These are phyloP conservation scores for Hedya salicella DNA, from an alignment of 2,888 invertebrate genomes.

Conservation along the genomic window DNA sequence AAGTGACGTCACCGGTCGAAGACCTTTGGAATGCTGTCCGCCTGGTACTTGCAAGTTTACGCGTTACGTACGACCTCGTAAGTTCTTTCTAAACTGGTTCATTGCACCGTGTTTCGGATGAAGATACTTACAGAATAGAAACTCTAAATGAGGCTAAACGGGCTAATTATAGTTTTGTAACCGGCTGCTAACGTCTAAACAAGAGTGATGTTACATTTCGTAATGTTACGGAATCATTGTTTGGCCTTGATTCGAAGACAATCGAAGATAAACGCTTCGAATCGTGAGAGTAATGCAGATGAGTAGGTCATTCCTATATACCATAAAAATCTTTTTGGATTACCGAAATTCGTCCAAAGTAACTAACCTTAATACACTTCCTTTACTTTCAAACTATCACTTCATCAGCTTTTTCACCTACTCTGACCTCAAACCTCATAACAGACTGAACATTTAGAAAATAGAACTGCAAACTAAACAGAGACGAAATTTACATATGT, in stretches of 20 bases:
- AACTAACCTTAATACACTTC: not conserved
- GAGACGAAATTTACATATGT: constrained; percentile 65
- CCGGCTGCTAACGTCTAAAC: constrained; percentile 58
- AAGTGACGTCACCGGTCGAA: constrained; percentile 68
- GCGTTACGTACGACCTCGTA: constrained; percentile 40
- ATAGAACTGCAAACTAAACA: constrained; percentile 53
- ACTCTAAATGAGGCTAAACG: constrained; percentile 48
- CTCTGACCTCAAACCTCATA: constrained; percentile 7
- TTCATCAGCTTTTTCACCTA: not conserved
- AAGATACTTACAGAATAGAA: constrained; percentile 38
- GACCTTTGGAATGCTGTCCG: constrained; percentile 54
- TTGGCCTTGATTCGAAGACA: constrained; percentile 63
- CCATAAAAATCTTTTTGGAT: not conserved
- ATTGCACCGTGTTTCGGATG: constrained; percentile 39
- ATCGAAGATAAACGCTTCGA: constrained; percentile 49
- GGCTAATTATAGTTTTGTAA: constrained; percentile 50
- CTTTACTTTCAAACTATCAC: not conserved
- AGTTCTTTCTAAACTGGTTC: constrained; percentile 42
- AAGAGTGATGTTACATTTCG: constrained; percentile 45
- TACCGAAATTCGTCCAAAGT: not conserved
- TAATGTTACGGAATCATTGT: constrained; percentile 58
- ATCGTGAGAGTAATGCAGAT: constrained; percentile 30
- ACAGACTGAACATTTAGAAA: constrained; percentile 51
- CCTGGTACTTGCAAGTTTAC: constrained; percentile 38
- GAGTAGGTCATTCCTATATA: constrained; percentile 39